Evolutionary conservation across 2,888 invertebrate species (phyloP).

Genomic region (Zaprionus obscuricornis): DNA sequence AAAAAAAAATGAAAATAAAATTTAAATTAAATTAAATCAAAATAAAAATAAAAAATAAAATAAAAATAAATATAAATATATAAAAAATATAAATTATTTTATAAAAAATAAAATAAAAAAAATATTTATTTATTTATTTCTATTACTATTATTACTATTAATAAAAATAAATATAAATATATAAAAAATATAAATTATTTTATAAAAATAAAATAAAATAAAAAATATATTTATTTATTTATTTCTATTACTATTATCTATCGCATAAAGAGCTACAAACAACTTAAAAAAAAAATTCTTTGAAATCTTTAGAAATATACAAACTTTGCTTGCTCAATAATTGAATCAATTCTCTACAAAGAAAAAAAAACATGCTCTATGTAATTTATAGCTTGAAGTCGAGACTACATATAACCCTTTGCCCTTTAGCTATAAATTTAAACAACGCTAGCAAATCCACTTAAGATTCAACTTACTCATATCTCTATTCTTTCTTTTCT

Average conservation of each 20-base stretch:
- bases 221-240: too few relatives aligned
- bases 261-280: too few relatives aligned
- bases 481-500: constrained; percentile 30
- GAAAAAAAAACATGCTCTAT: background rate
- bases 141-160: background rate
- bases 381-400: background rate
- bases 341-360: constrained; percentile 9
- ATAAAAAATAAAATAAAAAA: too few relatives aligned
- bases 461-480: constrained; percentile 45
- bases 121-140: too few relatives aligned
- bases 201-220: background rate
- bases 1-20: too few relatives aligned
- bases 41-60: too few relatives aligned
- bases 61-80: too few relatives aligned
- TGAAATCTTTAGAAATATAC: background rate
- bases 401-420: constrained; percentile 6
- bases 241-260: too few relatives aligned
- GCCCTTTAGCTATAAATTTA: background rate
- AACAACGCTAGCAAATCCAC: background rate
- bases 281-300: background rate
- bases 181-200: background rate
- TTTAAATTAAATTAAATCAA: too few relatives aligned
- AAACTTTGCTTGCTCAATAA: constrained; percentile 12
- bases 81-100: too few relatives aligned
- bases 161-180: background rate